phyloP scores from a whole-genome alignment of 2,797 vertebrate species.

The Enteromius treurensis region DNA sequence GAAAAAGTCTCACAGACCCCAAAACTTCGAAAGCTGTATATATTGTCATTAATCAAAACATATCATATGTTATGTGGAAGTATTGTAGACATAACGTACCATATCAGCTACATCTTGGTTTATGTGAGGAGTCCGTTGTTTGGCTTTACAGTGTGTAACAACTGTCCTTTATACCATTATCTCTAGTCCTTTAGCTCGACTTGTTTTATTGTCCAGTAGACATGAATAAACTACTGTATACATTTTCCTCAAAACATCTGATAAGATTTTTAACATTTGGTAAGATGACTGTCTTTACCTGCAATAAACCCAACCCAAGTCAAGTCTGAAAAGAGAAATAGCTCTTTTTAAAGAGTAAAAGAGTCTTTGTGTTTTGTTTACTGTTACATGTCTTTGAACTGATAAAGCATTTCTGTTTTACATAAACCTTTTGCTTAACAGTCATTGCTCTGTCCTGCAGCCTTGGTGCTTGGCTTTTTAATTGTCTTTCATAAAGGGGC shows the following conservation, averaged over 20 bases:
- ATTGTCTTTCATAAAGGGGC: conserved; percentile 57
- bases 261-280: conserved; percentile 11
- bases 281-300: conserved; percentile 18
- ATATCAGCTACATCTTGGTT: conserved; percentile 14
- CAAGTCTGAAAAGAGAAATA: not conserved
- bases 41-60: not conserved
- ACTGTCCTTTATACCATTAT: conserved; percentile 31
- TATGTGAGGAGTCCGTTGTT: conserved; percentile 10
- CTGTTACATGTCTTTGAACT: not conserved
- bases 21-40: not conserved
- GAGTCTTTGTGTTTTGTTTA: conserved; percentile 19
- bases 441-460: conserved; percentile 16
- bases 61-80: not conserved
- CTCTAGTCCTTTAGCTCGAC: not conserved
- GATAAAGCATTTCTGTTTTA: not conserved
- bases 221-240: conserved; percentile 39
- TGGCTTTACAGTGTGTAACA: conserved; percentile 6
- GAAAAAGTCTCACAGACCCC: not conserved
- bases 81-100: not conserved
- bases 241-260: conserved; percentile 16
- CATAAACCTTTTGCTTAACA: conserved; percentile 30
- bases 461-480: conserved; percentile 21
- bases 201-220: not conserved
- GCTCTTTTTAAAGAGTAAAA: not conserved
- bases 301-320: conserved; percentile 18